Percentiles rank a stretch among this genome's conserved stretches.
Evolutionary conservation across 2,888 invertebrate species (phyloP).

Genomic region (Pyrrhosoma nymphula): DNA sequence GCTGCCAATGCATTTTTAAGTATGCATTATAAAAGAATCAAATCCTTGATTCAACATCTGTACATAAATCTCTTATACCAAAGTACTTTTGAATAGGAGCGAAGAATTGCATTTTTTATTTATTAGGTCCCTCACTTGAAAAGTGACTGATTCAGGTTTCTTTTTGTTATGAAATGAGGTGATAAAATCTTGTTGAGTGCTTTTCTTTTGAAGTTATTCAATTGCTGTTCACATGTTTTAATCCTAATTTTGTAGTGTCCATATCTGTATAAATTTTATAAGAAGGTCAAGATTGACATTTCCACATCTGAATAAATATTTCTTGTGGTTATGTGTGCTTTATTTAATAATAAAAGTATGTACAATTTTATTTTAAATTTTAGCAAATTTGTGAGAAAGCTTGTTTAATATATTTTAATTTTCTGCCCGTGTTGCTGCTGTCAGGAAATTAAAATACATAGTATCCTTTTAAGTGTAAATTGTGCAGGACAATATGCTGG

Average conservation of each 20-base stretch:
- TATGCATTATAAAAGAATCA: background rate
- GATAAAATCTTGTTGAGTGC: slow-evolving; percentile 16
- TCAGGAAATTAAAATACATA: slow-evolving; percentile 29
- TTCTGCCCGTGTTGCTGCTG: background rate
- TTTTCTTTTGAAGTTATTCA: background rate
- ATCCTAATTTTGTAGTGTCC: slow-evolving; percentile 11
- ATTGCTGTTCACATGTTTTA: slow-evolving; percentile 22
- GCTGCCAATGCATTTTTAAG: slow-evolving; percentile 41
- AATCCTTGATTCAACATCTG: slow-evolving; percentile 10
- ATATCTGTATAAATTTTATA: slow-evolving; percentile 59
- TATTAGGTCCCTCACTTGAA: background rate
- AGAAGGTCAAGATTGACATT: slow-evolving; percentile 18
- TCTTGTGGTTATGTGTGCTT: slow-evolving; percentile 62
- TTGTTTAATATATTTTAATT: slow-evolving; percentile 31
- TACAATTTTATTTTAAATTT: background rate
- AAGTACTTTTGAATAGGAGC: slow-evolving; percentile 12
- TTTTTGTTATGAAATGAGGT: background rate
- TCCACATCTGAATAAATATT: slow-evolving; percentile 63
- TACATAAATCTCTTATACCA: slow-evolving; percentile 20
- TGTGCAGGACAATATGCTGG: slow-evolving; percentile 65
- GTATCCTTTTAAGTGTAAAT: slow-evolving; percentile 32
- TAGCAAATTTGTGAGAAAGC: background rate
- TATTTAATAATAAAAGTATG: slow-evolving; percentile 28
- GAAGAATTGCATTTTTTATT: background rate
- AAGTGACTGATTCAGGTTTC: background rate